These are phyloP conservation scores for Labeo calbasu DNA, from an alignment of 2,797 vertebrate species.

Conservation along the genomic window DNA sequence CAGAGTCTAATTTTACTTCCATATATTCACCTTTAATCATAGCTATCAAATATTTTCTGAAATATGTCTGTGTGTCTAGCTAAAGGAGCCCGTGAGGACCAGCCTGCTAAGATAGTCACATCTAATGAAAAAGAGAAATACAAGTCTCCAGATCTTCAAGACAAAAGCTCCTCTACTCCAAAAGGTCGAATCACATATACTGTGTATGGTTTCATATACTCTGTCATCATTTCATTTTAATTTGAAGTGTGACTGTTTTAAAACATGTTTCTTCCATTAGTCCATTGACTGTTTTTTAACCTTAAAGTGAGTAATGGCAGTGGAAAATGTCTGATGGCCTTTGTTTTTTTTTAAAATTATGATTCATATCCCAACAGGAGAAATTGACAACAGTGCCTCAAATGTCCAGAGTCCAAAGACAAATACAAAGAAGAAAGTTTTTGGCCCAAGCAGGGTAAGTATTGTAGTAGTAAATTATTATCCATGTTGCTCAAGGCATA, in stretches of 20 bases:
- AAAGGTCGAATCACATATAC: conserved; percentile 30
- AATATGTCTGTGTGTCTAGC: conserved; percentile 18
- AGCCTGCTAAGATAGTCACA: not conserved
- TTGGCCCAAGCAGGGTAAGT: conserved; percentile 82
- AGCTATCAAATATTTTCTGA: not conserved
- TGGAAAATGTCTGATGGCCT: not conserved
- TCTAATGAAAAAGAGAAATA: conserved; percentile 8
- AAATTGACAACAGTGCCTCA: not conserved
- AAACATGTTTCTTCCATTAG: not conserved
- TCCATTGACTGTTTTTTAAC: not conserved
- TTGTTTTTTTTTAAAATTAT: not conserved
- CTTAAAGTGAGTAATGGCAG: not conserved
- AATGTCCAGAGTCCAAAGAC: conserved; percentile 68
- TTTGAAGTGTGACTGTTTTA: not conserved
- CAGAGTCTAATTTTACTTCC: not conserved
- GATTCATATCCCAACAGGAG: conserved; percentile 4
- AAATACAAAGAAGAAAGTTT: conserved; percentile 78
- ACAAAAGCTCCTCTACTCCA: conserved; percentile 18
- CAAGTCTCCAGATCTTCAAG: conserved; percentile 4
- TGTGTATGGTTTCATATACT: not conserved
- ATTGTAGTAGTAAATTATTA: not conserved
- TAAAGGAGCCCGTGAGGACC: not conserved
- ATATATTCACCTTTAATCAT: not conserved
- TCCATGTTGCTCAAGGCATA: not conserved
- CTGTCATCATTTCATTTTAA: not conserved